Base-by-base conservation (phyloP, 2,113 vertebrate species). In the Kryptolebias marmoratus region DNA sequence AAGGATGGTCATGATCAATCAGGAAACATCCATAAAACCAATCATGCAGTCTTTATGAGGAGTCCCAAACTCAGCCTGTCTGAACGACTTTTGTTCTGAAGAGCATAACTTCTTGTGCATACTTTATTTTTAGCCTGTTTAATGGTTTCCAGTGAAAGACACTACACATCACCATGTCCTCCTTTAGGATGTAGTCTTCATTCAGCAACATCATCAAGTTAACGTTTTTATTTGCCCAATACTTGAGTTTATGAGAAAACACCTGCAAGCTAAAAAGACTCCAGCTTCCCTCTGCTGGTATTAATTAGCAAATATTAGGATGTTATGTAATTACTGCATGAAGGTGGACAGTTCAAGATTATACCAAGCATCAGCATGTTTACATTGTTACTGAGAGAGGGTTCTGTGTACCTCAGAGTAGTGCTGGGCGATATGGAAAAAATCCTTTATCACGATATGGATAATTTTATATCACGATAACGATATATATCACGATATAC, bases 271-370 rank as follows among this genome's bases (percentile, higher is more conserved):
- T 56, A 22, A 63, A 63, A 52, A 62, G 36, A 62, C 62, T 62
- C 50, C 30, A 75, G 45, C 62, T 58, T 44, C 56, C 52, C 12
- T 14, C 39, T 42, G 39, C 39, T 42, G 28, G 57, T 64, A 8
- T 10, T 47, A 32, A 70, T 64, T 77, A 75, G 39, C 39, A 49
- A 58, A 53, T 28, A 59, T 70, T 71, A 64, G 18, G 61, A 59
- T 55, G 57, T 56, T 39, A 30, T 57, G 39, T 42, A 5, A 42
- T 42, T 42, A 10, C 5, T 9, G 10, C 39, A 42, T 42, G 39
- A 42, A 42, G 8, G 39, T 42, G 39, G 5, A 42, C 2, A 42
- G 39, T 10, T 42, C 39, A 42, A 42, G 39, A 42, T 9, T 42
- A 32, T 53, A 68, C 49, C 49, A 44, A 65, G n/a, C 39, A 22